These are phyloP conservation scores for Epiblema foenella DNA, from an alignment of 2,888 invertebrate genomes.

Conservation along the genomic window DNA sequence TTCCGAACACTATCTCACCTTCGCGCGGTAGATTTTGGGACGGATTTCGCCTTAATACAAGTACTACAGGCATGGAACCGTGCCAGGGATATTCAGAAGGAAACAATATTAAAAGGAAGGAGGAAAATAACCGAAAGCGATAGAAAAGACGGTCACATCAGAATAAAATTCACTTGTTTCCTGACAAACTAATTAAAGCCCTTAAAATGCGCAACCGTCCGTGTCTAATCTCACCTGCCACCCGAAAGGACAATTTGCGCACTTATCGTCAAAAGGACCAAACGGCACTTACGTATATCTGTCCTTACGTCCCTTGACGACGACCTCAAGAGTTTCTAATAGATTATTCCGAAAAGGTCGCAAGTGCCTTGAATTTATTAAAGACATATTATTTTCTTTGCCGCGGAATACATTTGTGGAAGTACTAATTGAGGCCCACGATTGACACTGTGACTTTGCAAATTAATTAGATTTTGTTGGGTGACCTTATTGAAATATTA, in stretches of 20 bases:
- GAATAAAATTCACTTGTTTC: conserved; percentile 42
- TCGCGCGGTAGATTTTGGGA: no score
- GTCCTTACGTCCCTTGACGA: conserved; percentile 17
- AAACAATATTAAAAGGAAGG: not conserved
- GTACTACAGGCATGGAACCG: no score
- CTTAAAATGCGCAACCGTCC: conserved; percentile 43
- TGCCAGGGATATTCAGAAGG: no score
- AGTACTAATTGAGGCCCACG: conserved; percentile 43
- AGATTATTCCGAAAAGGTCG: not conserved
- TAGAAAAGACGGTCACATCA: conserved; percentile 30
- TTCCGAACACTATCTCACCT: no score
- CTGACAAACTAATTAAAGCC: conserved; percentile 47
- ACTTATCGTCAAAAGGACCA: conserved; percentile 19
- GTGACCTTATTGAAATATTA: conserved; percentile 41
- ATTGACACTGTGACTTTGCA: conserved; percentile 44
- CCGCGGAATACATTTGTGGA: conserved; percentile 3
- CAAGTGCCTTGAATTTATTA: not conserved
- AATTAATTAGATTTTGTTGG: conserved; percentile 44
- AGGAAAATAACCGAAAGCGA: not conserved
- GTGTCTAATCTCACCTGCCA: conserved; percentile 42
- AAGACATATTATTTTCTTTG: not conserved
- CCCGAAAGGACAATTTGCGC: conserved; percentile 39
- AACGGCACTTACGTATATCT: conserved; percentile 6
- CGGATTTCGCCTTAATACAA: no score
- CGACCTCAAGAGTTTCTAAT: not conserved